Evolutionary conservation across 2,113 vertebrate genomes (phyloP).

Genomic region (Labrus mixtus): DNA sequence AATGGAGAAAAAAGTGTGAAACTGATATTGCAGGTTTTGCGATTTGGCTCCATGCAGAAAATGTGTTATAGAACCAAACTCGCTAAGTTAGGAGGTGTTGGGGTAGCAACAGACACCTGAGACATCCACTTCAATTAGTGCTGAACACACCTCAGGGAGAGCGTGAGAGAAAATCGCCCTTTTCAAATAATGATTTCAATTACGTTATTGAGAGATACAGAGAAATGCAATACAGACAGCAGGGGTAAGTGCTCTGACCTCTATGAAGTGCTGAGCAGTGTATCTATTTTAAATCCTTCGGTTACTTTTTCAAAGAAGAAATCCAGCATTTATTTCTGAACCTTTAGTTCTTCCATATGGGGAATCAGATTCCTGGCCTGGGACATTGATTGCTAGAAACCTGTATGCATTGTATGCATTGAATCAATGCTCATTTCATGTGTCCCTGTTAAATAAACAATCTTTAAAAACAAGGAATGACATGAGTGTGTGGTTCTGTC

Average conservation of each 20-base stretch:
- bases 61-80: conserved; percentile 10
- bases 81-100: conserved; percentile 23
- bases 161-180: conserved; percentile 42
- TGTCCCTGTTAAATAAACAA: too few species aligned
- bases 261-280: conserved; percentile 33
- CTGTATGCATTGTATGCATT: too few species aligned
- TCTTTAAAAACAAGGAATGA: too few species aligned
- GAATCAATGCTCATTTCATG: too few species aligned
- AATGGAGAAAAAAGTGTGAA: conserved; percentile 6
- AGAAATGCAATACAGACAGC: conserved; percentile 49
- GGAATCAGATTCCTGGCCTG: too few species aligned
- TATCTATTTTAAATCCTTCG: conserved; percentile 35
- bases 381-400: too few species aligned
- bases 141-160: conserved; percentile 58
- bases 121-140: conserved; percentile 71
- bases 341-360: conserved; percentile 4
- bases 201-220: conserved; percentile 60
- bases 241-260: conserved; percentile 54
- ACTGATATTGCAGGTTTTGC: not conserved
- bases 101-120: conserved; percentile 48
- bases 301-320: not conserved
- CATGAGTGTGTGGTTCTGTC: too few species aligned
- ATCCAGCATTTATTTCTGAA: not conserved
- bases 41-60: not conserved
- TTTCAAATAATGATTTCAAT: conserved; percentile 75